phyloP scores from a whole-genome alignment of 2,113 vertebrate genomes.

The Callionymus lyra region DNA sequence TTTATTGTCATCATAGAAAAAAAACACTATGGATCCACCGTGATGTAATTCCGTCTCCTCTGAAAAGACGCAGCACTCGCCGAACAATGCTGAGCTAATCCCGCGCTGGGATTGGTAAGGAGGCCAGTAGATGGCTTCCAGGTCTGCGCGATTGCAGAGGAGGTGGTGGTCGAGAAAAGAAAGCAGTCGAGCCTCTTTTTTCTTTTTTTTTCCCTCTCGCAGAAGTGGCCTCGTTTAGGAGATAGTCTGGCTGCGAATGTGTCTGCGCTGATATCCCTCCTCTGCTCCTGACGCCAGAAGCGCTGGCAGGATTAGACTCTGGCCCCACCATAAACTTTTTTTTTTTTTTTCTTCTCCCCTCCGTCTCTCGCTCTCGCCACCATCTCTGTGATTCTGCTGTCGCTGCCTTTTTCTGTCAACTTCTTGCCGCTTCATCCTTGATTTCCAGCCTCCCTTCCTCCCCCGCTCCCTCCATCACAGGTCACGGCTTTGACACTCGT shows the following conservation, averaged over 20 bases:
- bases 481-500: conserved; percentile 27
- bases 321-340: conserved; percentile 27
- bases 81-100: conserved; percentile 7
- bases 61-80: too few species aligned
- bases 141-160: conserved; percentile 24
- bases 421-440: conserved; percentile 13
- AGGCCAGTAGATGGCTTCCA: conserved; percentile 30
- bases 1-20: too few species aligned
- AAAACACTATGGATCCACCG: too few species aligned
- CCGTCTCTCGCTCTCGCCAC: not conserved
- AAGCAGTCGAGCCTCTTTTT: conserved; percentile 6
- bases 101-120: conserved; percentile 19
- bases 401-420: conserved; percentile 20
- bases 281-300: conserved; percentile 24
- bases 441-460: too few species aligned
- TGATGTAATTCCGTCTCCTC: not conserved
- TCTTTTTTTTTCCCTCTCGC: too few species aligned
- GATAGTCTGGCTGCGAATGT: conserved; percentile 30
- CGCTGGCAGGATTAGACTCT: conserved; percentile 22
- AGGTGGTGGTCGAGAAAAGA: conserved; percentile 19
- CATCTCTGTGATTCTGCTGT: conserved; percentile 20
- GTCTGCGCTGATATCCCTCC: conserved; percentile 40
- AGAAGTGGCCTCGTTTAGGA: conserved; percentile 41
- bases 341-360: not conserved
- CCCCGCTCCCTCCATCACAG: conserved; percentile 16